A percentile compares a stretch with the other conserved stretches of the same genome.
Conservation (phyloP, 1,140 invertebrate species). For the Drosophila subobscura region DNA sequence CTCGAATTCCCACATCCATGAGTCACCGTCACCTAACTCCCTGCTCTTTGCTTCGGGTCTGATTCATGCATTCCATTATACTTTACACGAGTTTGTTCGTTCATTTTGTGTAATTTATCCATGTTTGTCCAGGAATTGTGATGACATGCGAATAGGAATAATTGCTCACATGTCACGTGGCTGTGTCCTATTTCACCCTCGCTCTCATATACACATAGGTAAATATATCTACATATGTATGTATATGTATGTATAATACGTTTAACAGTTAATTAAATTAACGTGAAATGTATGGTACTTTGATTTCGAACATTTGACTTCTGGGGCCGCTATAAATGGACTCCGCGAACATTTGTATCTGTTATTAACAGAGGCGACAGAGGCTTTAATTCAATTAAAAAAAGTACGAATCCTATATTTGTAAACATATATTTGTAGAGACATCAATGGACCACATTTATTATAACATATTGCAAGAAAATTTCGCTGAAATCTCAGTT, state of each 20-base stretch:
- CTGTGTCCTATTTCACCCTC: conserved; percentile 23
- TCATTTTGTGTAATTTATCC: conserved; percentile 44
- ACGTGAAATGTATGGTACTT: conserved; percentile 55
- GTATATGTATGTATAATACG: conserved; percentile 8
- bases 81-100: conserved; percentile 4
- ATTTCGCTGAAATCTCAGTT: too few relatives aligned
- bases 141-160: conserved; percentile 67
- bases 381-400: too few relatives aligned
- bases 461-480: too few relatives aligned
- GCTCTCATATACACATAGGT: conserved; percentile 2
- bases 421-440: too few relatives aligned
- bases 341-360: too few relatives aligned
- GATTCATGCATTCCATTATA: conserved; percentile 55
- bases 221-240: conserved; percentile 3
- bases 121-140: conserved; percentile 65
- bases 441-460: too few relatives aligned
- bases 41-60: conserved; percentile 30
- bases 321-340: too few relatives aligned
- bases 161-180: conserved; percentile 63
- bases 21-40: conserved; percentile 57
- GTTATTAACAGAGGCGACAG: too few relatives aligned
- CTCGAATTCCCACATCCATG: conserved; percentile 43
- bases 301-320: conserved; percentile 64
- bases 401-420: too few relatives aligned
- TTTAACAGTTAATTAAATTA: conserved; percentile 76